Evolutionary conservation across 2,888 invertebrate genomes (phyloP).

Genomic region (Sceliomorpha sp.): DNA sequence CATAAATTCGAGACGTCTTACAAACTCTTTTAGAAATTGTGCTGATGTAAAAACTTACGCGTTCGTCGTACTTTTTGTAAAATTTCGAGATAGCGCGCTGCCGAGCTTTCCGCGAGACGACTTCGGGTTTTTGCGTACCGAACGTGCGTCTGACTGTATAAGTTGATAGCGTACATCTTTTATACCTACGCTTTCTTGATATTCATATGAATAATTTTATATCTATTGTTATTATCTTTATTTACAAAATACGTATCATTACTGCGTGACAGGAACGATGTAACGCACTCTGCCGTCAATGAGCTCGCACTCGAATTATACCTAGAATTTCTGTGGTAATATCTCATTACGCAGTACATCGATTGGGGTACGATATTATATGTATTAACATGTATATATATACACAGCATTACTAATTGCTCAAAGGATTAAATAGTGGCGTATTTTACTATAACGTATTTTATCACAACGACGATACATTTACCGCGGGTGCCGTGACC

Average conservation of each 20-base stretch:
- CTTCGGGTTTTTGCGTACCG: too few species aligned
- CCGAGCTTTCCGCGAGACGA: background rate
- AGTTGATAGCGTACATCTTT: constrained; percentile 36
- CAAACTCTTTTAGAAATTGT: constrained; percentile 29
- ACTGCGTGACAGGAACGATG: constrained; percentile 49
- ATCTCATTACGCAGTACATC: constrained; percentile 74
- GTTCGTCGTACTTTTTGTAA: constrained; percentile 14
- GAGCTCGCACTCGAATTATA: constrained; percentile 27
- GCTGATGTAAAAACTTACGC: constrained; percentile 31
- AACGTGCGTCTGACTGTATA: constrained; percentile 19
- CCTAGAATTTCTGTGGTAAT: constrained; percentile 33
- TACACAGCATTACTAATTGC: constrained; percentile 76
- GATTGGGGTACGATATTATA: constrained; percentile 63
- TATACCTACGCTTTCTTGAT: constrained; percentile 48
- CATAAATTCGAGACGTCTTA: constrained; percentile 15
- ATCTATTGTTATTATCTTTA: constrained; percentile 44
- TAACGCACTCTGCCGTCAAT: constrained; percentile 20
- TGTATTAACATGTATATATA: constrained; percentile 69
- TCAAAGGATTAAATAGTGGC: constrained; percentile 78
- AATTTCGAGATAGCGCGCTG: background rate
- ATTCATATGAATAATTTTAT: constrained; percentile 49
- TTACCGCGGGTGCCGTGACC: constrained; percentile 66
- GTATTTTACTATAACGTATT: constrained; percentile 74
- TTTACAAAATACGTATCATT: constrained; percentile 52
- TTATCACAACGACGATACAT: constrained; percentile 80